Base-by-base conservation (phyloP, 1,140 invertebrate species). In the Lepidurus packardi region DNA sequence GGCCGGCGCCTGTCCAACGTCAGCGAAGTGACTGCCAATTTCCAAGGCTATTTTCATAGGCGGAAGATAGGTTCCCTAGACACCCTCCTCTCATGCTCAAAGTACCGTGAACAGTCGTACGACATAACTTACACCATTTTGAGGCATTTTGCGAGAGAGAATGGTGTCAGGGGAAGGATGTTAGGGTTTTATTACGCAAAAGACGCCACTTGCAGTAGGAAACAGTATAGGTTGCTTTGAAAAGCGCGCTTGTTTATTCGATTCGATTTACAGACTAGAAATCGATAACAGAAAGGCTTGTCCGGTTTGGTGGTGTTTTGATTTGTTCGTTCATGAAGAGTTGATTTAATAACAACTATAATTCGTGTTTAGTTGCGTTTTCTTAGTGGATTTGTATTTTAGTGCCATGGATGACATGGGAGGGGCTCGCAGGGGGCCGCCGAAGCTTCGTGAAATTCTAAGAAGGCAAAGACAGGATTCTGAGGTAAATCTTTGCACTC, bases 391-490 rank as follows among this genome's bases (percentile, higher is more conserved):
- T 77, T 77, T 25, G 7, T 9, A 13, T 25, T 77, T 5, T 9
- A 42, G 8, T n/a, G 9, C 77, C 43, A 80, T 80, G 79, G 79
- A 80, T 47, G 79, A 80, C 73, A 73, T 73, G 24, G 76, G 77
- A 8, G 65, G 73, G 10, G 80, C 78, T 42, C 80, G 79, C 24
- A 73, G 80, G 34, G 78, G 80, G 41, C 79, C 81, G 11, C 81
- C 82, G 13, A 82, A 81, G 80, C 81, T 84, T 47, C 80, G 85
- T 78, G 86, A 88, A 81, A 84, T 86, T 78, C 85, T 88, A 80
- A 82, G 86, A 78, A 83, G 86, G 78, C 86, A 86, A 82, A 82
- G 86, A 80, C 86, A 88, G 81, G 88, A 88, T 82, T 88, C 87
- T 8, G 89, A 90, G 82, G 88, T 88, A 74, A 11, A 43, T 75